Base-by-base conservation (phyloP, 2,113 vertebrate species). In the Myotis lucifugus region DNA sequence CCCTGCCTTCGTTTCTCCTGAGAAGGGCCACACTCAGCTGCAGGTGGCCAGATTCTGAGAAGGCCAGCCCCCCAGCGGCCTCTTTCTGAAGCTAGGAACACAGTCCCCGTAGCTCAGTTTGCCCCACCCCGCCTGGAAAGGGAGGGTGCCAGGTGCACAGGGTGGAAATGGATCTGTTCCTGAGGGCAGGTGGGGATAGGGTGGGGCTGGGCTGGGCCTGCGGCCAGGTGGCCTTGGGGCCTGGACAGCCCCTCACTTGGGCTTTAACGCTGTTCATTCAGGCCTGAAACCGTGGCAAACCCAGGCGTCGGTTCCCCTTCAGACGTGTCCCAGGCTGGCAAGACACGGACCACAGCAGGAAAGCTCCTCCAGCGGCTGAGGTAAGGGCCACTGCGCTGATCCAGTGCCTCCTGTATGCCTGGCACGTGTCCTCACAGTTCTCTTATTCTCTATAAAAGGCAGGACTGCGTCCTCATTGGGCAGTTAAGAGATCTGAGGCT, bases 1-100 rank as follows among this genome's bases (percentile, higher is more conserved):
- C 61, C 48, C 48, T 94, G 93, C 95, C 97, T 97, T 91, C 89
- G 94, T 96, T 96, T 97, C 97, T 83, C 93, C 85, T 78, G 21
- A 10, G 10, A 27, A 91, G 64, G 66, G 61, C 70, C 32, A 8
- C 2, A 18, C 56, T 73, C 72, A 34, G 82, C 81, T 90, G 61
- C 93, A 96, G 86, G 93, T 87, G 96, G 85, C 94, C 17, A 1
- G 88, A 85, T 95, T 97, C 97, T 95, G 94, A 95, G 94, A 95
- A 96, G 83, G 29, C 96, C 40, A 1, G 96, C 85, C 76, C 64
- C 78, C 42, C 74, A 73, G 69, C 90, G 77, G 93, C 88, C 73
- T 95, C 72, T 70, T 86, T 95, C 83, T 64, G 79, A 88, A 88
- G 50, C 93, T 85, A 56, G 97, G 78, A 92, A 79, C 18, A 37